These are phyloP conservation scores for Myiozetetes cayanensis DNA, from an alignment of 2,113 vertebrate genomes.

Conservation along the genomic window DNA sequence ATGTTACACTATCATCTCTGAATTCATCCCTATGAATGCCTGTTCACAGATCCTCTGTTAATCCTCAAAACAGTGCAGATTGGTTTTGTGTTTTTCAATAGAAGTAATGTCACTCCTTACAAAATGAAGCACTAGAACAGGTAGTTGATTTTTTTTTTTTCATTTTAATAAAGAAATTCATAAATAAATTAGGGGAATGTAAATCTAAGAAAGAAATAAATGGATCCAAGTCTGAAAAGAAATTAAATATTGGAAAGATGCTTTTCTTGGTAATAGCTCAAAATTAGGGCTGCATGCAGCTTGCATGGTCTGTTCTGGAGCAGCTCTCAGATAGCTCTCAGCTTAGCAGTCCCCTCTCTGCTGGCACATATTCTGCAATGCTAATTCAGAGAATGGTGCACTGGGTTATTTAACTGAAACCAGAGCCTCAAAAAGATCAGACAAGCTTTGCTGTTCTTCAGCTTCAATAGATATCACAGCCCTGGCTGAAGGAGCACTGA, in stretches of 20 bases:
- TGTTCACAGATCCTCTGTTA: background rate
- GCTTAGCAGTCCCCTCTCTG: background rate
- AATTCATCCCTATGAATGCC: background rate
- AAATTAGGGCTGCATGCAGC: background rate
- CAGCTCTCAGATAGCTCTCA: background rate
- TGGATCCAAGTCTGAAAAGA: background rate
- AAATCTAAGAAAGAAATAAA: background rate
- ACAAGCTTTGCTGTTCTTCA: conserved; percentile 11
- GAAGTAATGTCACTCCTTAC: background rate
- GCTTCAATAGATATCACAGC: background rate
- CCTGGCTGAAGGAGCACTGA: background rate
- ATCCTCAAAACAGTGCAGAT: background rate
- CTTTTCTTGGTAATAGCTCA: background rate
- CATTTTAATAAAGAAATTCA: background rate
- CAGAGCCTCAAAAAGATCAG: background rate
- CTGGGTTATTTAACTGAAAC: background rate
- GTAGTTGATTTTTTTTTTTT: background rate
- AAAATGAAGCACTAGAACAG: background rate
- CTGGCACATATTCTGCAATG: background rate
- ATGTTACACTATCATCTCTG: background rate
- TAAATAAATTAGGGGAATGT: background rate
- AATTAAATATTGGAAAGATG: background rate
- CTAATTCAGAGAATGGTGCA: background rate
- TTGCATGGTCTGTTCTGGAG: background rate
- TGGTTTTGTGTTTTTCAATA: background rate